Evolutionary conservation across 2,888 invertebrate species (phyloP).

Genomic region (Mesorhabditis spiculigera): DNA sequence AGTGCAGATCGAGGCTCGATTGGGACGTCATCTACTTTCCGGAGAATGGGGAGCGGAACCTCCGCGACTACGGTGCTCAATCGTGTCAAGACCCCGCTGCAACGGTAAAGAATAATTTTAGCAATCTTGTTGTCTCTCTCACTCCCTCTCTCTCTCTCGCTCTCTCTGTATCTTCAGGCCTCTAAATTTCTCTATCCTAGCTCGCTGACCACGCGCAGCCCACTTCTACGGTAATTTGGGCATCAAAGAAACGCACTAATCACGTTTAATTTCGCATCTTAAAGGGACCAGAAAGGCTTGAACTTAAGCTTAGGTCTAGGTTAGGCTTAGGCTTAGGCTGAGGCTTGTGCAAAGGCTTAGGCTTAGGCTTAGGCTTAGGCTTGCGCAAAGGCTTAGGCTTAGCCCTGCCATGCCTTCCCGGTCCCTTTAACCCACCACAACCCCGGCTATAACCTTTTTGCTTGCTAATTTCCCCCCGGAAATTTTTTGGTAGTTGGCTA

Average conservation of each 20-base stretch:
- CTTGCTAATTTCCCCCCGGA: no score
- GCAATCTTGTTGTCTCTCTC: not conserved
- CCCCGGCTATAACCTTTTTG: no score
- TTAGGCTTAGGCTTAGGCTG: no score
- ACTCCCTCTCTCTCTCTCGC: not conserved
- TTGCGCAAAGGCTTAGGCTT: no score
- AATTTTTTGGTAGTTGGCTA: no score
- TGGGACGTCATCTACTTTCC: conserved; percentile 38
- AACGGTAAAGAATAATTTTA: not conserved
- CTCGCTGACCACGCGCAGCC: conserved; percentile 5
- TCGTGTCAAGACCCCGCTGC: conserved; percentile 14
- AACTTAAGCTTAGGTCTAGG: no score
- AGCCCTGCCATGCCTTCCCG: no score
- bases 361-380: no score
- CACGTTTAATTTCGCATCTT: no score
- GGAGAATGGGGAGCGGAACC: conserved; percentile 50
- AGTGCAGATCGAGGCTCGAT: conserved; percentile 40
- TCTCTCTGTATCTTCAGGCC: not conserved
- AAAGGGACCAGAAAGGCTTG: no score
- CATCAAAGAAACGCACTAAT: not conserved
- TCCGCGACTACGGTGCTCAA: conserved; percentile 26
- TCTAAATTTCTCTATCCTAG: conserved; percentile 5
- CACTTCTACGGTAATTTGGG: conserved; percentile 8
- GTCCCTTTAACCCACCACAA: no score
- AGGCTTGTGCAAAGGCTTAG: no score